A percentile compares a stretch with the other conserved stretches of the same genome.
Conservation (phyloP, 2,888 invertebrate species). For the Drosophila ustulata region DNA sequence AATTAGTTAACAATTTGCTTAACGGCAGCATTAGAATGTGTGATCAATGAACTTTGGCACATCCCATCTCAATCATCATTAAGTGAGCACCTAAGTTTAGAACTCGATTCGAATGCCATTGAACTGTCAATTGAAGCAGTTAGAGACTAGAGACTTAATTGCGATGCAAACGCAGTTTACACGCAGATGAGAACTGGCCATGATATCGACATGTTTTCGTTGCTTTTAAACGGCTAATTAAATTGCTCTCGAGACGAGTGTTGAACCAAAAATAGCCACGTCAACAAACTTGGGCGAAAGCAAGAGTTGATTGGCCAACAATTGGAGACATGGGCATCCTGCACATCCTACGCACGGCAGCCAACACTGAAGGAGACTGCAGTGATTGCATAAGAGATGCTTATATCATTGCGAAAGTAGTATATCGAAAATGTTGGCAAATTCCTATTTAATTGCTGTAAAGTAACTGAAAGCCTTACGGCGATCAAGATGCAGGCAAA, state of each 20-base stretch:
- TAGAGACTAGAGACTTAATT: slow-evolving; percentile 5
- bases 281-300: slow-evolving; percentile 23
- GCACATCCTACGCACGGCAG: too few species aligned
- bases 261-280: slow-evolving; percentile 26
- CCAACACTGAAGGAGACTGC: too few species aligned
- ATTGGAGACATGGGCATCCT: slow-evolving; percentile 8
- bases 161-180: neutral
- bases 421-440: slow-evolving; percentile 19
- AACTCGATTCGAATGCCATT: neutral
- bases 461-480: slow-evolving; percentile 20
- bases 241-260: slow-evolving; percentile 28
- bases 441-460: slow-evolving; percentile 44
- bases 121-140: slow-evolving; percentile 1
- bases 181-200: neutral
- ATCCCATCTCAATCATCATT: neutral
- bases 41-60: neutral
- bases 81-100: neutral
- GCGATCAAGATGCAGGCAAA: neutral
- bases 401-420: slow-evolving; percentile 12
- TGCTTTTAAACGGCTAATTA: slow-evolving; percentile 33
- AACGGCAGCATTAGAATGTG: neutral
- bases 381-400: slow-evolving; percentile 19
- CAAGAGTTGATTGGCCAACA: neutral
- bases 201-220: slow-evolving; percentile 12
- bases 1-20: neutral